These are phyloP conservation scores for Morone saxatilis DNA, from an alignment of 2,113 vertebrate species.

Conservation along the genomic window DNA sequence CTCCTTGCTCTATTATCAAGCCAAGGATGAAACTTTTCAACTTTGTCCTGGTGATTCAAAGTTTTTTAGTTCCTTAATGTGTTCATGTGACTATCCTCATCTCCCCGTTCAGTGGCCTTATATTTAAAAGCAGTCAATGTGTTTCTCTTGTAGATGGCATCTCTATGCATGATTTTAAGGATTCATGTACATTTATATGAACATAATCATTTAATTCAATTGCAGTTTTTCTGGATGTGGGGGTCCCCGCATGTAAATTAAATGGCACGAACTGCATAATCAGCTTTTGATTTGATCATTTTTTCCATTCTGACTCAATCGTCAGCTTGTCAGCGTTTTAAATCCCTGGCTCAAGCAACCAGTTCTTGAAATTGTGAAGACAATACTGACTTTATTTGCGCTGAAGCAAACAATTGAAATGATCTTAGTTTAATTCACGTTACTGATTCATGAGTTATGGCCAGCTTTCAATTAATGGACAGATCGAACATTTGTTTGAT, in stretches of 20 bases:
- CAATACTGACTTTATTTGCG: conserved; percentile 16
- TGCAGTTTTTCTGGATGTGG: not conserved
- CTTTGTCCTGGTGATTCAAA: not conserved
- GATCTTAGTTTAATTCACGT: conserved; percentile 10
- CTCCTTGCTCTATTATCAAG: not conserved
- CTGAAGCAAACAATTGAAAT: conserved; percentile 30
- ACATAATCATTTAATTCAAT: not conserved
- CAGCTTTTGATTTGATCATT: conserved; percentile 49
- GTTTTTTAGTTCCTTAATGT: not conserved
- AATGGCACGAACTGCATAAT: conserved; percentile 2
- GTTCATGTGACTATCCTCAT: too few species aligned
- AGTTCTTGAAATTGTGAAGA: conserved; percentile 2
- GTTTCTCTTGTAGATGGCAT: not conserved
- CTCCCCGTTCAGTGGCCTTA: not conserved
- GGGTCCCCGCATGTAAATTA: not conserved
- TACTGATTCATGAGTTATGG: not conserved
- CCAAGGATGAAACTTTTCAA: not conserved
- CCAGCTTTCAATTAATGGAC: not conserved
- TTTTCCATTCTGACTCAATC: conserved; percentile 39
- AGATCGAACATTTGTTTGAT: conserved; percentile 26
- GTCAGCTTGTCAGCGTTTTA: conserved; percentile 36
- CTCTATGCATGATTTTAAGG: conserved; percentile 3
- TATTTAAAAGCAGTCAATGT: not conserved
- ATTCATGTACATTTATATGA: not conserved
- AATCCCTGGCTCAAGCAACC: conserved; percentile 30